Base-by-base conservation (phyloP, 2,888 invertebrate species). In the Eupeodes latifasciatus region DNA sequence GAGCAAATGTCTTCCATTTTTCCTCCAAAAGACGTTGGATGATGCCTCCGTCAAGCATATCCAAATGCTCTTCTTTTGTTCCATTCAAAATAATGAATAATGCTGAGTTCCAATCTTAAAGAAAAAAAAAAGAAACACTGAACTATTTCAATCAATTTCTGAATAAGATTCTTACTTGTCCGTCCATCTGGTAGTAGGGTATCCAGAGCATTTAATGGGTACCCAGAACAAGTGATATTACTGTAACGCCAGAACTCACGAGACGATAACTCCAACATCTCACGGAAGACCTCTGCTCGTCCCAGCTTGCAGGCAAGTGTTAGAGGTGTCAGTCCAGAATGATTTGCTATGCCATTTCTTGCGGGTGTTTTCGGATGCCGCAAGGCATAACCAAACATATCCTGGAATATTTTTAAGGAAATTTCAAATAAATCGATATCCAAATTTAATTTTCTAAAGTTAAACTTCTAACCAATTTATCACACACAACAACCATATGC, bases 401-500 rank as follows among this genome's bases (percentile, higher is more conserved):
- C 98, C 98, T 98, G 92, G 89, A 92, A 91, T 19, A 81, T 90
- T 10, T 11, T 27, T 11, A 11, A 55, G 10, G 0, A 6, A 19
- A 55, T 19, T 55, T 11, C 19, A 27, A 27, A 27, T 27, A 19
- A 1, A 19, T 19, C 19, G 1, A 1, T 19, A 19, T 19, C 19
- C 19, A 19, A 19, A 19, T 19, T 19, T 19, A 19, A 19, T 19
- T 19, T 19, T 19, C 19, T 19, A 19, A 19, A 19, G 1, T 19
- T 7, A 1, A 49, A 66, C 6, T 47, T 92, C 94, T 94, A 94
- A 98, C 99, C 95, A 98, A 94, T 94, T 99, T 99, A 94, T 99
- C 98, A 92, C 98, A 97, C 85, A 99, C 99, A 55, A 99, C 99
- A 53, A 99, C 98, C 98, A 99, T 99, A 93, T 99, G 99, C n/a